These are phyloP conservation scores for Pomacea canaliculata DNA, from an alignment of 2,888 invertebrate genomes.

Conservation along the genomic window DNA sequence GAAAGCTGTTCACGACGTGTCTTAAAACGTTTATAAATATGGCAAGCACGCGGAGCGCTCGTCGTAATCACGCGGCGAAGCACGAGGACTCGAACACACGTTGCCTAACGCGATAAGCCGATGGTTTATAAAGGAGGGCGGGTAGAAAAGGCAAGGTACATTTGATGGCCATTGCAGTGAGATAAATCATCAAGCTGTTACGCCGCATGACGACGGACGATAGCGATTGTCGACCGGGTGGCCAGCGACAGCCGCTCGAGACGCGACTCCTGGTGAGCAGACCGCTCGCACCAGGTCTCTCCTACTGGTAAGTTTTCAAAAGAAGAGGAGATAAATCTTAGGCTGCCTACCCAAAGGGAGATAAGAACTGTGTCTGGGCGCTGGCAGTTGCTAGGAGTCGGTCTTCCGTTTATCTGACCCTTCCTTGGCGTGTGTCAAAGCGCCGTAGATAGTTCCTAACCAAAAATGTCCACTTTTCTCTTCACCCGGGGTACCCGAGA, in stretches of 20 bases:
- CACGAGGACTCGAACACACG: background rate
- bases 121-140: background rate
- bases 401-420: constrained; percentile 11
- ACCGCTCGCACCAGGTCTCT: background rate
- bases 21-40: background rate
- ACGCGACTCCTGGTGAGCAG: background rate
- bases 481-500: background rate
- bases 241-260: background rate
- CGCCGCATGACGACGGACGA: background rate
- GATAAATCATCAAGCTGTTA: constrained; percentile 1
- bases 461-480: constrained; percentile 7
- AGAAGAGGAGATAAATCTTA: constrained; percentile 13
- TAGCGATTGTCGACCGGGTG: background rate
- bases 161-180: constrained; percentile 2
- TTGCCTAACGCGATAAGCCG: constrained; percentile 6
- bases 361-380: constrained; percentile 8
- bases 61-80: background rate
- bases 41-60: background rate
- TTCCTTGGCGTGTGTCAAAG: background rate
- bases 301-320: background rate
- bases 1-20: background rate
- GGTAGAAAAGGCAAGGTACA: constrained; percentile 4
- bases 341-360: constrained; percentile 1
- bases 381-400: constrained; percentile 5
- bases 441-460: background rate